These are phyloP conservation scores for Eilema griseolum DNA, from an alignment of 2,888 invertebrate species.

Conservation along the genomic window DNA sequence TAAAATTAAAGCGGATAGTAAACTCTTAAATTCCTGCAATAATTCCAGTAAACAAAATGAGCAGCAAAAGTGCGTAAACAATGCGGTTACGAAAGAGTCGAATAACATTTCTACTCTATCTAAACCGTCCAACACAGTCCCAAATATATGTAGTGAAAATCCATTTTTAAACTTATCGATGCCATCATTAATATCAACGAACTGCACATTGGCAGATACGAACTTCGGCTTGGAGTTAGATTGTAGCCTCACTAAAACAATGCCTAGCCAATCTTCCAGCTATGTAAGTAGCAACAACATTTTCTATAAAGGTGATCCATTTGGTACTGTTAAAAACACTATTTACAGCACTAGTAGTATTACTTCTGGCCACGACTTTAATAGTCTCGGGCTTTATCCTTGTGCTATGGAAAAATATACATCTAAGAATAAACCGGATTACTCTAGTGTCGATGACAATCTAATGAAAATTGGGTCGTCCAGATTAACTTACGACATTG, in stretches of 20 bases:
- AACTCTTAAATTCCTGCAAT: slow-evolving; percentile 50
- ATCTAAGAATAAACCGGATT: slow-evolving; percentile 78
- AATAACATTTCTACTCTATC: slow-evolving; percentile 31
- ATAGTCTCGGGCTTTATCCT: slow-evolving; percentile 79
- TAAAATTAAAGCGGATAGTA: slow-evolving; percentile 56
- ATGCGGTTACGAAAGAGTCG: slow-evolving; percentile 57
- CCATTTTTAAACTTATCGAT: slow-evolving; percentile 78
- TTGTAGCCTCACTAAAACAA: slow-evolving; percentile 73
- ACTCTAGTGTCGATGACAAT: slow-evolving; percentile 77
- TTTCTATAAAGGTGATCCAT: slow-evolving; percentile 81
- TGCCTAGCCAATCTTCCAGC: slow-evolving; percentile 65
- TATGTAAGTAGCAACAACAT: slow-evolving; percentile 71
- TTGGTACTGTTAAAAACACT: slow-evolving; percentile 74
- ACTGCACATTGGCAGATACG: slow-evolving; percentile 67
- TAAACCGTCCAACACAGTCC: slow-evolving; percentile 58
- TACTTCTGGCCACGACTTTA: slow-evolving; percentile 79
- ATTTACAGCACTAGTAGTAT: slow-evolving; percentile 83
- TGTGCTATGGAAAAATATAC: slow-evolving; percentile 83
- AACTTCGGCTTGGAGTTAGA: slow-evolving; percentile 78
- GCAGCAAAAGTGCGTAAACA: slow-evolving; percentile 64
- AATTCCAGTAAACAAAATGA: slow-evolving; percentile 61
- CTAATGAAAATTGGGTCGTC: slow-evolving; percentile 82
- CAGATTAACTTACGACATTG: slow-evolving; percentile 81
- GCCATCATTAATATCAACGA: slow-evolving; percentile 74
- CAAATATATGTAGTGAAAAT: slow-evolving; percentile 69